Conservation (phyloP, 2,113 vertebrate genomes). For the Pitta sordida region DNA sequence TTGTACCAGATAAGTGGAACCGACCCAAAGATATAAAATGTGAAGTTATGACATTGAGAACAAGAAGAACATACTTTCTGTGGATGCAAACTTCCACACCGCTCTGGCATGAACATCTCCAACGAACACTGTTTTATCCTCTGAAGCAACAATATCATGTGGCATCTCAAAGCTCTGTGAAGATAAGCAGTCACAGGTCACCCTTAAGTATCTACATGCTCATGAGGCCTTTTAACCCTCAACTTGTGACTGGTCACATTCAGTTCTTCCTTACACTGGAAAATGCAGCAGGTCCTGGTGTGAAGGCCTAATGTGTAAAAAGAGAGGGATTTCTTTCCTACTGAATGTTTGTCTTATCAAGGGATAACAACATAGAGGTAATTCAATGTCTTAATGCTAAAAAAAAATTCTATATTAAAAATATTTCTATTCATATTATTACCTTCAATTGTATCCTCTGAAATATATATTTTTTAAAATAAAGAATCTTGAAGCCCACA, state of each 20-base stretch:
- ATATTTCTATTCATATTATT: neutral
- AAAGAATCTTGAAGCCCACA: neutral
- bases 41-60: neutral
- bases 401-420: neutral
- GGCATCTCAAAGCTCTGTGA: conserved; percentile 89
- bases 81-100: conserved; percentile 84
- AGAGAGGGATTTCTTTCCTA: neutral
- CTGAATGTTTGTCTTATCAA: neutral
- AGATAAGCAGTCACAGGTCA: neutral
- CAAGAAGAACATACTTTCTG: conserved; percentile 81
- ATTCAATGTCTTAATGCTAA: neutral
- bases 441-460: neutral
- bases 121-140: conserved; percentile 81
- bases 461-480: neutral
- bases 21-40: neutral
- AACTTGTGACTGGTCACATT: neutral
- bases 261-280: neutral
- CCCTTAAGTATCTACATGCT: too few species aligned
- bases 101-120: conserved; percentile 79
- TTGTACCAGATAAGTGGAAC: neutral
- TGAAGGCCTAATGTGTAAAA: neutral
- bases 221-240: neutral
- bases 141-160: conserved; percentile 84
- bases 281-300: neutral
- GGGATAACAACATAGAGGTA: neutral